Evolutionary conservation across 2,113 vertebrate species (phyloP), one percentile per base, ranked within the genome.

Genomic region (Eptatretus burgeri): DNA sequence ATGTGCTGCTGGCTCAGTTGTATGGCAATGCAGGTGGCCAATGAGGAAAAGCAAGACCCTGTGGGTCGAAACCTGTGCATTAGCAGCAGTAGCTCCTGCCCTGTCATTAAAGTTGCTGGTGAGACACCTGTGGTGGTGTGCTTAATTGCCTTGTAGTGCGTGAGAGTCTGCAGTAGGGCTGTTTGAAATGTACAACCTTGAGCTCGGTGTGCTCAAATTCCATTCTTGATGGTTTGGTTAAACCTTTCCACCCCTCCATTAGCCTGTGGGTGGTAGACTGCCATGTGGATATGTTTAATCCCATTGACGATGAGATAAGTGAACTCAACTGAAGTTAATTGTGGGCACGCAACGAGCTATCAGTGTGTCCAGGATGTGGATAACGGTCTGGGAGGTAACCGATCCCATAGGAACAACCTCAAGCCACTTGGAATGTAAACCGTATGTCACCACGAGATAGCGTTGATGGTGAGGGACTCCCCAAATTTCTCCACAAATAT

Each of bases 191-290:
- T 41, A 41, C 27, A 41, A 41, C 27, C 27, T 41, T 41, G 27
- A 41, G 27, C 13, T 14, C 14, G 62, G 49, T 63, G 10, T 16
- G 62, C 62, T 13, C 62, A n/a, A 13, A 63, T 7, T 17, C 62
- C 62, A n/a, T 63, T 60, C 18, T 60, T 60, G 18, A 60, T 3
- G 27, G 27, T 41, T 41, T 41, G 27, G 27, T 5, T 60, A 18
- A 60, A 16, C 18, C 53, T 60, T 9, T 60, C 62, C 10, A 63
- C 62, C 13, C n/a, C 62, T 16, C 62, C 62, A 63, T 63, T 63
- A 8, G 11, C 62, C 18, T 63, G 1, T 63, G 62, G 62, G 62
- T 63, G 14, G 9, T 63, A 63, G 13, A 17, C 20, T 12, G 11
- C 14, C 2, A n/a, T n/a, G 13, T 18, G n/a, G 20, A 13, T 13